Evolutionary conservation across 2,888 invertebrate genomes (phyloP), one percentile per base, ranked within the genome.

Genomic region (Hesperia comma): DNA sequence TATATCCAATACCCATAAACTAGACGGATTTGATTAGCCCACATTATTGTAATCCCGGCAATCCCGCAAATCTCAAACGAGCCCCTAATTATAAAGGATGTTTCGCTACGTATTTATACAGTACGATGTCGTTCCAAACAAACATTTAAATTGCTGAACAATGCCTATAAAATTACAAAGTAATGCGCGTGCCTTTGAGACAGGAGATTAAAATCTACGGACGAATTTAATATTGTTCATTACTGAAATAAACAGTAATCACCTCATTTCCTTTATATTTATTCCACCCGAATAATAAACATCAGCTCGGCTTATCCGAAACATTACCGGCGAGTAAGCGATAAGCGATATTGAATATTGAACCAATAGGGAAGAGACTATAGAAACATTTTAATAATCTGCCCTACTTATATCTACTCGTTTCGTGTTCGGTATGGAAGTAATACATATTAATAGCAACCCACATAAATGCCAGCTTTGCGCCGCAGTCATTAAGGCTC

Each of bases 191-290:
- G 56, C 40, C 56, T 33, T 37, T 26, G 19, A 56, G 33, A 56
- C 56, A 40, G 56, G 17, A 56, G 56, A 56, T 56, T 56, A 56
- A 56, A 56, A 56, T 56, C 56, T 40, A 56, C 56, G 56, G 40
- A 40, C 15, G 56, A 56, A 56, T 56, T 56, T 56, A 56, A 56
- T 62, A 62, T 62, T 54, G 61, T 62, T 62, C 41, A 62, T 53
- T 62, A 62, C 53, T 19, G 53, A 40, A 41, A 62, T 62, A 54
- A 62, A 54, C 62, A 62, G 54, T 55, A 62, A 55, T 41, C 55
- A 55, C 62, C 54, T 62, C 62, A 55, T 62, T 62, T 62, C 54
- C 54, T 61, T 53, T 61, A 49, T 61, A 32, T 62, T 62, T 62
- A 62, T 62, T 61, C 40, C 40, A 51, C 37, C 43, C 40, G 61